Conservation (phyloP, 2,888 invertebrate genomes). For the Netelia virgata region DNA sequence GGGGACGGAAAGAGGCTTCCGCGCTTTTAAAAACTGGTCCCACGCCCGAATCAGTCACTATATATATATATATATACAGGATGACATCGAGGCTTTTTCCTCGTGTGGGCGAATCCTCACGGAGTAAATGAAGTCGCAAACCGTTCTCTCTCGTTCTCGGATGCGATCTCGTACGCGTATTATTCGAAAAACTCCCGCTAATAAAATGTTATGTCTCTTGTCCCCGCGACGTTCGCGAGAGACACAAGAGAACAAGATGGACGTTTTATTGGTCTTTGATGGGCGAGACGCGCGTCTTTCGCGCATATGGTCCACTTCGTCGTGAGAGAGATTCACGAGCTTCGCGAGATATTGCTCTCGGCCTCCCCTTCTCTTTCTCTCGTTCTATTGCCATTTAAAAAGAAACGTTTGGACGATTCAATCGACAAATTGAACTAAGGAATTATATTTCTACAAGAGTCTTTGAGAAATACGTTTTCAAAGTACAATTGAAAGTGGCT, state of each 20-base stretch:
- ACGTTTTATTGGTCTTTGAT: constrained; percentile 69
- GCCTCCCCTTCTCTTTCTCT: constrained; percentile 31
- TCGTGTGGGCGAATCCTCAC: constrained; percentile 52
- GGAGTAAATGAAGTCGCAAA: constrained; percentile 70
- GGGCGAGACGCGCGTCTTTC: constrained; percentile 47
- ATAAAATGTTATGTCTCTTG: constrained; percentile 70
- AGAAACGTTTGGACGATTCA: constrained; percentile 58
- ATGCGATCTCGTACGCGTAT: constrained; percentile 55
- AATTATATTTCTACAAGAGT: constrained; percentile 27
- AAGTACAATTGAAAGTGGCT: too few species aligned
- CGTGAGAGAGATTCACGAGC: constrained; percentile 58
- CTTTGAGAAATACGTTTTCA: background rate
- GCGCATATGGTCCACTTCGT: constrained; percentile 53
- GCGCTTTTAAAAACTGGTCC: constrained; percentile 63
- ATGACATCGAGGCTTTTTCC: constrained; percentile 43
- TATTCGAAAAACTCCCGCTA: constrained; percentile 71
- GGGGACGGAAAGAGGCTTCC: constrained; percentile 26
- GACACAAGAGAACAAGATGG: constrained; percentile 20
- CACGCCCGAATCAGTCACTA: constrained; percentile 34
- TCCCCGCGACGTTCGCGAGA: constrained; percentile 16
- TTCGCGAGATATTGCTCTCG: constrained; percentile 45
- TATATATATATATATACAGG: too few species aligned
- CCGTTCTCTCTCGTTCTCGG: constrained; percentile 11
- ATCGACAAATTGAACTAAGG: constrained; percentile 64
- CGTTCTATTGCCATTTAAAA: constrained; percentile 62